Evolutionary conservation across 2,797 vertebrate genomes (phyloP).

Genomic region (Salarias fasciatus): DNA sequence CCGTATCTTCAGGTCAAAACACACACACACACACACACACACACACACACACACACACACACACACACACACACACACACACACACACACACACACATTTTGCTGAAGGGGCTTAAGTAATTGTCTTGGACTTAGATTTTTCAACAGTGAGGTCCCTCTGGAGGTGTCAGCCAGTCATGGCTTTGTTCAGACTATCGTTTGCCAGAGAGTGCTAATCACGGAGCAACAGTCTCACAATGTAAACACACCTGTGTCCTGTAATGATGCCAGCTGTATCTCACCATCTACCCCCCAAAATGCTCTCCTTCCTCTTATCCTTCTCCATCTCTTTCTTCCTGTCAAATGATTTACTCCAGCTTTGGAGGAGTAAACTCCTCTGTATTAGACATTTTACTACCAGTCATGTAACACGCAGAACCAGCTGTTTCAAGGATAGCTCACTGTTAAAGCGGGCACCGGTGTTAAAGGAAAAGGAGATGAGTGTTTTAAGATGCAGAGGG

Average conservation of each 20-base stretch:
- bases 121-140: slow-evolving; percentile 42
- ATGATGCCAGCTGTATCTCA: slow-evolving; percentile 25
- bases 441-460: slow-evolving; percentile 1
- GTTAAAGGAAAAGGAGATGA: slow-evolving; percentile 1
- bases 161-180: slow-evolving; percentile 36
- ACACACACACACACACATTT: slow-evolving; percentile 7
- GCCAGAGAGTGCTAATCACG: slow-evolving; percentile 43
- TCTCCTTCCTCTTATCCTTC: slow-evolving; percentile 11
- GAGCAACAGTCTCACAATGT: slow-evolving; percentile 51
- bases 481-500: slow-evolving; percentile 21
- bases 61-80: slow-evolving; percentile 19
- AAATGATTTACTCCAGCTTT: slow-evolving; percentile 35
- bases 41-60: slow-evolving; percentile 10
- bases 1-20: slow-evolving; percentile 23
- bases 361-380: slow-evolving; percentile 2
- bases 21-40: slow-evolving; percentile 19
- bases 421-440: slow-evolving; percentile 12
- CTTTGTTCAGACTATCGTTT: slow-evolving; percentile 33
- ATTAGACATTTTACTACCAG: slow-evolving; percentile 1
- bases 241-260: slow-evolving; percentile 73
- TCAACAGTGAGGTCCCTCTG: slow-evolving; percentile 32
- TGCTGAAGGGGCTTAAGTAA: slow-evolving; percentile 10
- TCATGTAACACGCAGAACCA: slow-evolving; percentile 4
- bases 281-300: background rate
- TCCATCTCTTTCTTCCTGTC: background rate